phyloP scores from a whole-genome alignment of 2,797 vertebrate species.

The Kryptolebias ocellatus region DNA sequence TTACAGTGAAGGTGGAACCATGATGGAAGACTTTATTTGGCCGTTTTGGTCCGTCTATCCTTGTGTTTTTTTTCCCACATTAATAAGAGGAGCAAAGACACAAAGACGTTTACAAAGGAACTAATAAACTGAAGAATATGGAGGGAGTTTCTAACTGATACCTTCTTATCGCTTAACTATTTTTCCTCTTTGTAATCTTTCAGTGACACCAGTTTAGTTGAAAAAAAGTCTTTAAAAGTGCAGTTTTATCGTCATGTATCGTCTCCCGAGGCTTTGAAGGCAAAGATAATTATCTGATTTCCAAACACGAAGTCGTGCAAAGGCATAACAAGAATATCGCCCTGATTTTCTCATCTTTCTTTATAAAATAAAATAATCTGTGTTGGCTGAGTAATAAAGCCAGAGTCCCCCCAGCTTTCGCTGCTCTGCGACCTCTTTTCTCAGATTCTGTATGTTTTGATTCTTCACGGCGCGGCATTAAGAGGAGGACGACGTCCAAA shows the following conservation, averaged over 20 bases:
- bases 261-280: slow-evolving; percentile 33
- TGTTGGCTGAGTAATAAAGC: slow-evolving; percentile 32
- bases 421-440: slow-evolving; percentile 24
- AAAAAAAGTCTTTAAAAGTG: background rate
- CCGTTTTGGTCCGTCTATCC: too few relatives aligned
- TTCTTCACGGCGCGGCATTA: slow-evolving; percentile 40
- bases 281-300: slow-evolving; percentile 54
- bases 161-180: background rate
- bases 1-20: too few relatives aligned
- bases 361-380: slow-evolving; percentile 37
- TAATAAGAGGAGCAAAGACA: too few relatives aligned
- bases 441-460: slow-evolving; percentile 52
- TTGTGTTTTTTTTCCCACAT: too few relatives aligned
- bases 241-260: slow-evolving; percentile 11
- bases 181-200: background rate
- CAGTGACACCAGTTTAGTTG: background rate
- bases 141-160: too few relatives aligned
- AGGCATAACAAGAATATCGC: slow-evolving; percentile 44
- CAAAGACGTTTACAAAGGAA: too few relatives aligned
- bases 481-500: slow-evolving; percentile 55
- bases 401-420: slow-evolving; percentile 31
- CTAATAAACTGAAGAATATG: too few relatives aligned
- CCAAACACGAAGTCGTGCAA: slow-evolving; percentile 56
- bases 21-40: too few relatives aligned
- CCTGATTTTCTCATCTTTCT: slow-evolving; percentile 54